Percentiles rank a stretch among this genome's conserved stretches.
These are phyloP conservation scores for Tetragonisca angustula DNA, from an alignment of 2,888 invertebrate genomes.

Conservation along the genomic window DNA sequence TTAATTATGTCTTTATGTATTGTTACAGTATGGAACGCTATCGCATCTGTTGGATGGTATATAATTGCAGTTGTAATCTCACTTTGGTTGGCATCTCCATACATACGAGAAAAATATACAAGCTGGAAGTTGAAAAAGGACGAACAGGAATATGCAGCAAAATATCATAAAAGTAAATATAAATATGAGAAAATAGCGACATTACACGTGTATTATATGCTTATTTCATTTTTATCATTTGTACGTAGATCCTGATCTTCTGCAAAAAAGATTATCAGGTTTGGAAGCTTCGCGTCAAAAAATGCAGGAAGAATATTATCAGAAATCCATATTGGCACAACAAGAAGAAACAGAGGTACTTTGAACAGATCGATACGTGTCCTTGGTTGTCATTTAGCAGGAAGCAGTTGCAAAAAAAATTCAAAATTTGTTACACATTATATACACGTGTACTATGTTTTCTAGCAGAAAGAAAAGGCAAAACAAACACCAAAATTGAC, in stretches of 20 bases:
- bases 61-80: conserved; percentile 75
- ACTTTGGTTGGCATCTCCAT: conserved; percentile 79
- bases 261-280: conserved; percentile 77
- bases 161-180: conserved; percentile 84
- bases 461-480: conserved; percentile 77
- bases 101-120: conserved; percentile 77
- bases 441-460: not conserved
- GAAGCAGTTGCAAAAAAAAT: no score
- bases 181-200: not conserved
- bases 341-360: conserved; percentile 6
- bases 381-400: no score
- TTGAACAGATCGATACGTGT: not conserved
- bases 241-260: conserved; percentile 83
- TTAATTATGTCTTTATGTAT: not conserved
- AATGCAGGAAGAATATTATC: conserved; percentile 83
- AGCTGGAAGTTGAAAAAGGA: conserved; percentile 79
- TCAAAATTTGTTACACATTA: no score
- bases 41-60: conserved; percentile 83
- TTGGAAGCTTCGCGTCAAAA: conserved; percentile 81
- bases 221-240: not conserved
- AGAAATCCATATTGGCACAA: conserved; percentile 41
- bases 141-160: conserved; percentile 83
- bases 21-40: conserved; percentile 65
- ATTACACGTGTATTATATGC: rapidly evolving
- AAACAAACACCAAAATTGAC: conserved; percentile 74